These are phyloP conservation scores for Semotilus atromaculatus DNA, from an alignment of 2,797 vertebrate species.

Conservation along the genomic window DNA sequence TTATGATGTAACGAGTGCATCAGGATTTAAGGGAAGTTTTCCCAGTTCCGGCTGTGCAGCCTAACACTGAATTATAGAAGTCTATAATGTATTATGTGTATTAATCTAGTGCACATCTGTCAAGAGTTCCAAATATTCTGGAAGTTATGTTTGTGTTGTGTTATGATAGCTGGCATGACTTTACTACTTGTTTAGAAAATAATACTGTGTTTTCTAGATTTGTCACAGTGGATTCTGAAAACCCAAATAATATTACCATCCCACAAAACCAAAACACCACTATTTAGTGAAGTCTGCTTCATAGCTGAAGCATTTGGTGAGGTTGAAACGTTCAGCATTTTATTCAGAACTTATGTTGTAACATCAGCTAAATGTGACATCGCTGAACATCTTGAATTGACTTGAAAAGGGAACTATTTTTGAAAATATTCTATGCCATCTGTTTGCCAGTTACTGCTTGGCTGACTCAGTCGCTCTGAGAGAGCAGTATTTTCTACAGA, in stretches of 20 bases:
- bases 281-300: neutral
- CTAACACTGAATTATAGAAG: too few relatives aligned
- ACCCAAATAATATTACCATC: slow-evolving; percentile 13
- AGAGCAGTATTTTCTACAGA: slow-evolving; percentile 24
- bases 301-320: neutral
- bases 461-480: slow-evolving; percentile 11
- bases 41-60: too few relatives aligned
- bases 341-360: neutral
- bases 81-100: too few relatives aligned
- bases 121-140: neutral
- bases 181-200: slow-evolving; percentile 2
- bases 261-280: neutral
- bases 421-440: slow-evolving; percentile 9
- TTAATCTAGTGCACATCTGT: neutral
- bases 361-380: slow-evolving; percentile 21
- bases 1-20: too few relatives aligned
- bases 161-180: neutral
- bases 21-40: too few relatives aligned
- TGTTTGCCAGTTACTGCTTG: slow-evolving; percentile 31
- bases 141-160: neutral
- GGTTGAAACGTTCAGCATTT: neutral
- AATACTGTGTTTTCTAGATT: slow-evolving; percentile 7
- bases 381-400: slow-evolving; percentile 13
- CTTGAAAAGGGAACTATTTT: slow-evolving; percentile 22
- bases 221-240: slow-evolving; percentile 33